phyloP scores from a whole-genome alignment of 2,797 vertebrate species.

The Trachops cirrhosus region DNA sequence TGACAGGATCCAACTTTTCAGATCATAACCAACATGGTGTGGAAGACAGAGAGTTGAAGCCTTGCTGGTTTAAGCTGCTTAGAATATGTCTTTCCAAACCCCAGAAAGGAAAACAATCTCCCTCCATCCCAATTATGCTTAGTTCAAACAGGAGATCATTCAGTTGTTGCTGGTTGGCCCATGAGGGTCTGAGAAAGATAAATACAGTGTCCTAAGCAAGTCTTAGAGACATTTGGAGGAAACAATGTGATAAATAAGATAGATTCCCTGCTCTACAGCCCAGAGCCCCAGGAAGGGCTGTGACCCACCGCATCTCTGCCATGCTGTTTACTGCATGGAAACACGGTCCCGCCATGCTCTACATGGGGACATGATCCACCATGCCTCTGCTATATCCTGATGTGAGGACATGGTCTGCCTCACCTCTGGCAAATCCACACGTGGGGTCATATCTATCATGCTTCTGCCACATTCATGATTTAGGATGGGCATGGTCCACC shows the following conservation, averaged over 20 bases:
- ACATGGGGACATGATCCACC: not conserved
- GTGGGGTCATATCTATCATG: not conserved
- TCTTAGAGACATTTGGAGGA: not conserved
- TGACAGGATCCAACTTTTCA: not conserved
- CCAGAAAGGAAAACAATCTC: not conserved
- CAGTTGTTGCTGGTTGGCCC: not conserved
- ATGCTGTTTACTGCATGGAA: rapidly evolving
- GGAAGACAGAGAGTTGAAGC: not conserved
- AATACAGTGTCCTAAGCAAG: not conserved
- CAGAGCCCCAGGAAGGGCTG: not conserved
- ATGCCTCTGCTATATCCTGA: not conserved
- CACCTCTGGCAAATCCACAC: not conserved
- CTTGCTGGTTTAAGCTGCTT: not conserved
- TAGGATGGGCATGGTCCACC: not conserved
- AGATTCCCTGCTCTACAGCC: not conserved
- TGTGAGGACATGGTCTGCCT: not conserved
- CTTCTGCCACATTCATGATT: not conserved
- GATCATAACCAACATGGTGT: not conserved
- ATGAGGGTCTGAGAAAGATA: not conserved
- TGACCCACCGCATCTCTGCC: not conserved
- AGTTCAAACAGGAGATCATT: not conserved
- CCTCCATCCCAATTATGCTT: not conserved
- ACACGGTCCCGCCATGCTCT: not conserved
- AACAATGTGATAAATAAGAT: not conserved
- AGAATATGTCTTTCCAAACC: not conserved